Evolutionary conservation across 2,797 vertebrate species (phyloP).

Genomic region (Capromys pilorides): DNA sequence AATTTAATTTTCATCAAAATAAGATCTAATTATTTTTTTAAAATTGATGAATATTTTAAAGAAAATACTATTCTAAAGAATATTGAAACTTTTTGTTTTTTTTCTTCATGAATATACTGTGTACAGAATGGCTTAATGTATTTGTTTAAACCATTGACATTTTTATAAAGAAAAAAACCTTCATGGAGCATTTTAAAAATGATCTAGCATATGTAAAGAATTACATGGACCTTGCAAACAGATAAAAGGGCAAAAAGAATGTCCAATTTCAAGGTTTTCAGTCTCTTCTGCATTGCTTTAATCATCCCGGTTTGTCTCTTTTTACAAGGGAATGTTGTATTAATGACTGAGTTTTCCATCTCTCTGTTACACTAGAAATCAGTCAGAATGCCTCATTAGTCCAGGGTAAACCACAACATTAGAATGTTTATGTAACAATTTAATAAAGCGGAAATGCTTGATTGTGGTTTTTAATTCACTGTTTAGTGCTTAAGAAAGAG

Average conservation of each 20-base stretch:
- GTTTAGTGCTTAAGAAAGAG: conserved; percentile 79
- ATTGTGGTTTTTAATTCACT: conserved; percentile 79
- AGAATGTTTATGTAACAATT: conserved; percentile 82
- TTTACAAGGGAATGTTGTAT: conserved; percentile 67
- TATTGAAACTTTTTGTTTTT: conserved; percentile 1
- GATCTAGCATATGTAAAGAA: conserved; percentile 76
- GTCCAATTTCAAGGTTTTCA: conserved; percentile 79
- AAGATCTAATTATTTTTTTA: conserved; percentile 55
- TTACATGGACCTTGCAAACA: conserved; percentile 76
- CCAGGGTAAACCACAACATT: conserved; percentile 83
- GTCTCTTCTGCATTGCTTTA: conserved; percentile 82
- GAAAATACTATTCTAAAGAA: conserved; percentile 31
- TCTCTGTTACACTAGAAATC: conserved; percentile 82
- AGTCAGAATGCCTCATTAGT: conserved; percentile 83
- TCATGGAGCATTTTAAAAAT: conserved; percentile 63
- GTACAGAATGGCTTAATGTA: conserved; percentile 70
- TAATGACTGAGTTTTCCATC: conserved; percentile 80
- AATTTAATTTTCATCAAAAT: conserved; percentile 47
- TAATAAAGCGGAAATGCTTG: conserved; percentile 81
- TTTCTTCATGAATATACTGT: conserved; percentile 20
- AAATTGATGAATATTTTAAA: conserved; percentile 39
- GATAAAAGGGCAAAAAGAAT: conserved; percentile 81
- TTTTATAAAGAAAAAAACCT: conserved; percentile 67
- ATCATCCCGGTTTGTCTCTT: conserved; percentile 79
- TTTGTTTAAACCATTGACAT: conserved; percentile 53